phyloP scores from a whole-genome alignment of 1,140 invertebrate genomes.

The Agraylea sexmaculata region DNA sequence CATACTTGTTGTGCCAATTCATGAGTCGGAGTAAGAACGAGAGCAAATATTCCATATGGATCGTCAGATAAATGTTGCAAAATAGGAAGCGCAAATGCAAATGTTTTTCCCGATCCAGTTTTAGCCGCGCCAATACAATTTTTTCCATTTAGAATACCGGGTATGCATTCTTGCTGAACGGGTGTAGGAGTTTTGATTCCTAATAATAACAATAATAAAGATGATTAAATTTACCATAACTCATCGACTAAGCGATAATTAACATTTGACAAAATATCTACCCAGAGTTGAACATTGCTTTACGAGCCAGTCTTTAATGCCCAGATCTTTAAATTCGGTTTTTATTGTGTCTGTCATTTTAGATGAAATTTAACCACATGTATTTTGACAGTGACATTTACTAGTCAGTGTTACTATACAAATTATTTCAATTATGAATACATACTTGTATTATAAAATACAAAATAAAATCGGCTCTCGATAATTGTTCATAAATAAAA shows the following conservation, averaged over 20 bases:
- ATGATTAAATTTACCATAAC: constrained; percentile 6
- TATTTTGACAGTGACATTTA: no score
- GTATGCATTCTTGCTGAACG: constrained; percentile 76
- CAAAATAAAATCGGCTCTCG: no score
- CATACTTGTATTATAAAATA: no score
- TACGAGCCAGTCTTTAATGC: constrained; percentile 36
- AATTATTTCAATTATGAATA: no score
- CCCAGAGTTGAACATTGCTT: constrained; percentile 34
- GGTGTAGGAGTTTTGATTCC: constrained; percentile 71
- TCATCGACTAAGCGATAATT: background rate
- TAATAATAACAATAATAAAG: constrained; percentile 27
- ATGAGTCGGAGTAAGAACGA: constrained; percentile 92
- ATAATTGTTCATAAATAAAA: no score
- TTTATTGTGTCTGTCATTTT: constrained; percentile 28
- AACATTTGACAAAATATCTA: constrained; percentile 19
- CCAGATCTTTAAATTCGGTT: constrained; percentile 30
- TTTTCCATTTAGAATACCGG: constrained; percentile 64
- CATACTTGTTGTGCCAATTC: constrained; percentile 75
- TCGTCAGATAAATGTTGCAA: constrained; percentile 83
- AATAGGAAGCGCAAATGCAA: constrained; percentile 93
- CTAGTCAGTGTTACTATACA: no score
- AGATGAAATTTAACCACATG: no score
- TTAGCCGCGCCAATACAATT: constrained; percentile 93
- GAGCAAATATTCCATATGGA: constrained; percentile 88
- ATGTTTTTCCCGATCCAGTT: constrained; percentile 96